These are phyloP conservation scores for Zootermopsis nevadensis DNA, from an alignment of 2,888 invertebrate species.

Conservation along the genomic window DNA sequence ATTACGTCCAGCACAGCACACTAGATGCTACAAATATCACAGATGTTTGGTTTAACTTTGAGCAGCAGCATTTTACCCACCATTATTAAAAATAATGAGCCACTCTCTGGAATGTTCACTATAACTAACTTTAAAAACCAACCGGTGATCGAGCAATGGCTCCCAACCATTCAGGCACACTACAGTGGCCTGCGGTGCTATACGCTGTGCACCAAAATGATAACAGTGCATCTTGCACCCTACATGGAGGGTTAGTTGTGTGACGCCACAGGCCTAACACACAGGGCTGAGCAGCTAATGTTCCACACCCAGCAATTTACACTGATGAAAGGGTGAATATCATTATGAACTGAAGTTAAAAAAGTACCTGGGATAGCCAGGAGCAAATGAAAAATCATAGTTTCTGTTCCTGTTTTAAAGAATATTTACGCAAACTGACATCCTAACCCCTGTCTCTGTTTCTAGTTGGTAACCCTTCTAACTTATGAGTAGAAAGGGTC, in stretches of 20 bases:
- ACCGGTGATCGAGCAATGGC: neutral
- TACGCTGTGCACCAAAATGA: no score
- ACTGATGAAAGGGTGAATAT: no score
- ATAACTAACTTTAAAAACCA: neutral
- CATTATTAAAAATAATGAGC: neutral
- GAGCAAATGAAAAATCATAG: no score
- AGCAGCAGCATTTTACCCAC: slow-evolving; percentile 10
- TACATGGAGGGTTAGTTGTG: neutral
- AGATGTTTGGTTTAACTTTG: slow-evolving; percentile 33
- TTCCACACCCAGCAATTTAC: no score
- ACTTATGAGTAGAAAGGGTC: no score
- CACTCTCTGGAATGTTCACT: slow-evolving; percentile 18
- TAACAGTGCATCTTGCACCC: neutral
- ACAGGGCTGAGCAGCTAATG: no score
- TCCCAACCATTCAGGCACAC: neutral
- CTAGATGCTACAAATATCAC: slow-evolving; percentile 37
- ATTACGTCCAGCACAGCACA: neutral
- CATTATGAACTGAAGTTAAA: no score
- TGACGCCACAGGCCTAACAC: neutral
- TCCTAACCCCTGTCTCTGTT: no score
- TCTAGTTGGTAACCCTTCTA: no score
- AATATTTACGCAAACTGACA: no score
- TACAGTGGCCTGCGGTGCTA: neutral
- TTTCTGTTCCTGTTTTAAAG: no score
- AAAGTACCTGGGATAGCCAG: no score